Percentiles rank a stretch among this genome's conserved stretches.
phyloP scores from a whole-genome alignment of 64 coral and sea anemone species.

The Montipora efflorescens region DNA sequence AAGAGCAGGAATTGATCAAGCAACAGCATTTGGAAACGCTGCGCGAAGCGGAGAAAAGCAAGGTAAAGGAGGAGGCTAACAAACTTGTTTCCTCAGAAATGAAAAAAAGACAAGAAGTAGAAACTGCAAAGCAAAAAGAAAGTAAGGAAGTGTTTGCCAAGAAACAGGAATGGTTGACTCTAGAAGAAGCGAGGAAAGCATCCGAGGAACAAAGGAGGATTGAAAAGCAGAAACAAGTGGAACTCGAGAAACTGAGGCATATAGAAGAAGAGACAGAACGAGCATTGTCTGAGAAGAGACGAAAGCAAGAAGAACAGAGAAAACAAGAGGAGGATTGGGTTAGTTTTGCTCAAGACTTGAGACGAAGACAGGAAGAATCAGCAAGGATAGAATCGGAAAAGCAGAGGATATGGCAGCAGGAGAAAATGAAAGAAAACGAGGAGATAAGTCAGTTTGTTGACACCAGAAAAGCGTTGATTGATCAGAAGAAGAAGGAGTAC shows the following conservation, averaged over 20 bases:
- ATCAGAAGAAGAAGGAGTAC: constrained; percentile 17
- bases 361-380: constrained; percentile 14
- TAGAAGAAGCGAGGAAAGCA: constrained; percentile 9
- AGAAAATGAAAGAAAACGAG: constrained; percentile 36
- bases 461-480: constrained; percentile 7
- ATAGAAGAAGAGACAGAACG: constrained; percentile 24
- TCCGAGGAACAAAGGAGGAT: constrained; percentile 11
- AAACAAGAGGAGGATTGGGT: constrained; percentile 25
- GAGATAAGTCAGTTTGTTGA: constrained; percentile 36
- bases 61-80: constrained; percentile 11
- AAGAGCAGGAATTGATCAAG: constrained; percentile 17
- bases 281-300: background rate
- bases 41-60: constrained; percentile 23
- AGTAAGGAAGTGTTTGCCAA: constrained; percentile 11
- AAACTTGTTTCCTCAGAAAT: constrained; percentile 28
- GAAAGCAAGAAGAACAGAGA: constrained; percentile 21
- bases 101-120: background rate
- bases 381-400: constrained; percentile 3
- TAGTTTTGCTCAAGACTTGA: constrained; percentile 24
- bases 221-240: constrained; percentile 24
- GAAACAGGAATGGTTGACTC: constrained; percentile 1
- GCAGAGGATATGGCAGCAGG: constrained; percentile 7
- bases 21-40: constrained; percentile 4
- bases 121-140: constrained; percentile 26
- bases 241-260: constrained; percentile 22